phyloP scores from a whole-genome alignment of 2,797 vertebrate species.

The Lutjanus campechanus region DNA sequence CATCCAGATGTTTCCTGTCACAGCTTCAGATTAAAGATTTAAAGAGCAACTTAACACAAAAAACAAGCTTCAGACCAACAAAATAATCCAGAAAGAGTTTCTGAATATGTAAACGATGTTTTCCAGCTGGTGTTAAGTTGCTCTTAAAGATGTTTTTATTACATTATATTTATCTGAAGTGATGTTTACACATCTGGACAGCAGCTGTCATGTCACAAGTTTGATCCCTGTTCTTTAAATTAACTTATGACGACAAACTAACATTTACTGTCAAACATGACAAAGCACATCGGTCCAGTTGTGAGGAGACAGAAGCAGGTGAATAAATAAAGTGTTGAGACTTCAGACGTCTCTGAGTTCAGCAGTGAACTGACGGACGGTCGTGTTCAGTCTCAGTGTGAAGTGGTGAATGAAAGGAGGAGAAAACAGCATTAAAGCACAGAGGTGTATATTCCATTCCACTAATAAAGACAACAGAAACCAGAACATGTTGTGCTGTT shows the following conservation, averaged over 20 bases:
- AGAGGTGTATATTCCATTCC: conserved; percentile 87
- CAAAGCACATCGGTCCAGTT: neutral
- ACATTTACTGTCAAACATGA: neutral
- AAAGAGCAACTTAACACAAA: neutral
- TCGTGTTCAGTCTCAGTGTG: conserved; percentile 30
- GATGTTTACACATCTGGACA: neutral
- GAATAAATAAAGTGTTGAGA: neutral
- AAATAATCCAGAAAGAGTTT: neutral
- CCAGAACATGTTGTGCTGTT: conserved; percentile 47
- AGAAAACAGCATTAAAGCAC: conserved; percentile 84
- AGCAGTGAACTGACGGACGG: conserved; percentile 20
- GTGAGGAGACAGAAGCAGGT: neutral
- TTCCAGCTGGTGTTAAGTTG: neutral
- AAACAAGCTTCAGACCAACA: neutral
- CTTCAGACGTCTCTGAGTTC: neutral
- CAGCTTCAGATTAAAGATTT: neutral
- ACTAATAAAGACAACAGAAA: conserved; percentile 86
- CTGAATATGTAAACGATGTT: neutral
- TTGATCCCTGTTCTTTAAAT: neutral
- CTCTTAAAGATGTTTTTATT: neutral
- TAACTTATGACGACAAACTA: neutral
- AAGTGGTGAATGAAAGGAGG: conserved; percentile 34
- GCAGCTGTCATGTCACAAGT: neutral
- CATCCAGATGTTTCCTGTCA: neutral
- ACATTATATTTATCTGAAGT: neutral